Conservation (phyloP, 1,140 invertebrate genomes). For the Agrilus planipennis region DNA sequence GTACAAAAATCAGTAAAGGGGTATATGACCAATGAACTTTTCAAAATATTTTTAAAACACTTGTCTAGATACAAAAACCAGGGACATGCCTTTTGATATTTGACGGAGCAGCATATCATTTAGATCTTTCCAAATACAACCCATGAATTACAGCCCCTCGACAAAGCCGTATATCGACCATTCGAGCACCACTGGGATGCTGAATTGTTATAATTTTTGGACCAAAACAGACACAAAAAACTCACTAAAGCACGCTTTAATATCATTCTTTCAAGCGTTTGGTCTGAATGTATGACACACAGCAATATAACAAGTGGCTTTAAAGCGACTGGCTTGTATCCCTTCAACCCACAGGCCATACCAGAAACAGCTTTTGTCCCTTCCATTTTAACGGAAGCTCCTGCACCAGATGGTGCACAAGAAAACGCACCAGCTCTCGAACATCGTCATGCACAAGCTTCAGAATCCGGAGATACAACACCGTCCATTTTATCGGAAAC, state of each 20-base stretch:
- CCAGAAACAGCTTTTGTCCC: slow-evolving; percentile 4
- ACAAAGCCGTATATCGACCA: slow-evolving; percentile 3
- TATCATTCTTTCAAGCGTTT: slow-evolving; percentile 18
- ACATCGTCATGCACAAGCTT: no score
- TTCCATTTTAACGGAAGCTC: no score
- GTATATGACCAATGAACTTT: slow-evolving; percentile 14
- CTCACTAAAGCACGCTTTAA: slow-evolving; percentile 26
- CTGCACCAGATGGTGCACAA: no score
- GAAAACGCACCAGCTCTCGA: no score
- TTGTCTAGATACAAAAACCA: slow-evolving; percentile 22
- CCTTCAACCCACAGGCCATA: not conserved
- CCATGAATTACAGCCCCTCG: slow-evolving; percentile 8
- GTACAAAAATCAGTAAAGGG: slow-evolving; percentile 21
- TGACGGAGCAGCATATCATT: slow-evolving; percentile 27
- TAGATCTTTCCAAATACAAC: slow-evolving; percentile 15
- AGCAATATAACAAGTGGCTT: slow-evolving; percentile 4
- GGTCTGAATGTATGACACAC: not conserved
- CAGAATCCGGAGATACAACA: no score
- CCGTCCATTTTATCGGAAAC: no score
- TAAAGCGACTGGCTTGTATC: slow-evolving; percentile 2
- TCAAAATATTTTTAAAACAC: slow-evolving; percentile 24
- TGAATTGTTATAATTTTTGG: slow-evolving; percentile 19
- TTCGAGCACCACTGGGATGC: slow-evolving; percentile 9
- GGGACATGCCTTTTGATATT: slow-evolving; percentile 25
- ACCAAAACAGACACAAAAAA: slow-evolving; percentile 2